phyloP scores from a whole-genome alignment of 2,797 vertebrate genomes.

The Enteromius treurensis region DNA sequence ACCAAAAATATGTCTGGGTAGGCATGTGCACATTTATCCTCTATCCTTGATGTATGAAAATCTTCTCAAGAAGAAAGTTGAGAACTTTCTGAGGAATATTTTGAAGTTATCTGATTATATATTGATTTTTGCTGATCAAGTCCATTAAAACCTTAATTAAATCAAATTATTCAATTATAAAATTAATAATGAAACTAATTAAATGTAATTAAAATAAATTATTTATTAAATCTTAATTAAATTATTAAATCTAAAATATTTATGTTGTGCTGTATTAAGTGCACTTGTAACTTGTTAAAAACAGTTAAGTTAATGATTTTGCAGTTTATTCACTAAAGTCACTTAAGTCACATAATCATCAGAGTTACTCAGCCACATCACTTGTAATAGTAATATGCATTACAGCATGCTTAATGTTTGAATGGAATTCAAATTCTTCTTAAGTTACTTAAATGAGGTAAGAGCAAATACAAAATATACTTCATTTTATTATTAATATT shows the following conservation, averaged over 20 bases:
- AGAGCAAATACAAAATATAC: not conserved
- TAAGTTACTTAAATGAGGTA: not conserved
- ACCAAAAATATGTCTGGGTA: not conserved
- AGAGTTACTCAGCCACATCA: not conserved
- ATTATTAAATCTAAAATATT: no score
- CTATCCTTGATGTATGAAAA: not conserved
- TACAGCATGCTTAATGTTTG: not conserved
- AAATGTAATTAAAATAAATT: no score
- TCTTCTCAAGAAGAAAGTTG: not conserved
- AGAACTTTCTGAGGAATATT: not conserved
- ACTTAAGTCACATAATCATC: no score
- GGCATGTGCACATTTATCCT: not conserved
- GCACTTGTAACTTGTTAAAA: no score
- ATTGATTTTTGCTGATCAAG: not conserved
- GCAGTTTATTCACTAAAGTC: not conserved
- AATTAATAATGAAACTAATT: no score
- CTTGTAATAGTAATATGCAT: no score
- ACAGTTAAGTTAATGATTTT: not conserved
- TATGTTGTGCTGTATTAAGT: no score
- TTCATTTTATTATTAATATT: not conserved
- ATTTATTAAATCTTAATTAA: no score
- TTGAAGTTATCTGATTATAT: not conserved
- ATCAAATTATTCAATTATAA: no score
- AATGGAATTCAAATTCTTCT: not conserved
- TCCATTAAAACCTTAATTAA: not conserved